Percentiles rank a stretch among this genome's conserved stretches.
phyloP scores from a whole-genome alignment of 2,888 invertebrate species.

The Apotomis capreana region DNA sequence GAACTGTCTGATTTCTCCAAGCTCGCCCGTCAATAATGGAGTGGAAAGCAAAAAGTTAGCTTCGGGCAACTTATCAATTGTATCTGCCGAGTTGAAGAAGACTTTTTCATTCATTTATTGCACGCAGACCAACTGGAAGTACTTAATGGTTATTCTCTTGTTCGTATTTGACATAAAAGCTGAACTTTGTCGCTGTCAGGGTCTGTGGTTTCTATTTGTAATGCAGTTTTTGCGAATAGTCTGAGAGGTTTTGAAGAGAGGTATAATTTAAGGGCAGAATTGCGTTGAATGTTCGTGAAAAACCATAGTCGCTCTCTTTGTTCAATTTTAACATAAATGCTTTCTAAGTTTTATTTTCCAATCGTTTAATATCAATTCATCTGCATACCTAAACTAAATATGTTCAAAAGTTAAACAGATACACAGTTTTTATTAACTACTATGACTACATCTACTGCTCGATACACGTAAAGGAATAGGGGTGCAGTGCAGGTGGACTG shows the following conservation, averaged over 20 bases:
- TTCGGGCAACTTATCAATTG: slow-evolving; percentile 75
- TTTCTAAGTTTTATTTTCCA: too few relatives aligned
- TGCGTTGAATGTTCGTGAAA: slow-evolving; percentile 16
- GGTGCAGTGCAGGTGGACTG: too few relatives aligned
- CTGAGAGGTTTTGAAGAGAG: slow-evolving; percentile 56
- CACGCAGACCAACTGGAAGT: slow-evolving; percentile 69
- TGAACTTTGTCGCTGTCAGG: slow-evolving; percentile 66
- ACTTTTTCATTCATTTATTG: slow-evolving; percentile 77
- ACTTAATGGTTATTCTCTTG: slow-evolving; percentile 73
- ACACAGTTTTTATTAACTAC: too few relatives aligned
- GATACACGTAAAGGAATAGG: too few relatives aligned
- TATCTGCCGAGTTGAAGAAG: slow-evolving; percentile 66
- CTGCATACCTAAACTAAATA: too few relatives aligned
- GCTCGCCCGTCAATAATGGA: slow-evolving; percentile 70
- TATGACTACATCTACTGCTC: too few relatives aligned
- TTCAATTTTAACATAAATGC: not conserved
- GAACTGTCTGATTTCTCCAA: slow-evolving; percentile 56
- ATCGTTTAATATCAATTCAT: too few relatives aligned
- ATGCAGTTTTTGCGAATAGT: slow-evolving; percentile 62
- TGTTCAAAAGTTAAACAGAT: too few relatives aligned
- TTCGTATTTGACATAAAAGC: slow-evolving; percentile 66
- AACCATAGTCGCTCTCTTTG: slow-evolving; percentile 5
- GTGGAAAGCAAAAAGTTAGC: slow-evolving; percentile 72
- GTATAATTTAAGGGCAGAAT: slow-evolving; percentile 48
- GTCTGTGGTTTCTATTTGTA: slow-evolving; percentile 64